Evolutionary conservation across 2,797 vertebrate species (phyloP).

Genomic region (Clarias laeviceps): DNA sequence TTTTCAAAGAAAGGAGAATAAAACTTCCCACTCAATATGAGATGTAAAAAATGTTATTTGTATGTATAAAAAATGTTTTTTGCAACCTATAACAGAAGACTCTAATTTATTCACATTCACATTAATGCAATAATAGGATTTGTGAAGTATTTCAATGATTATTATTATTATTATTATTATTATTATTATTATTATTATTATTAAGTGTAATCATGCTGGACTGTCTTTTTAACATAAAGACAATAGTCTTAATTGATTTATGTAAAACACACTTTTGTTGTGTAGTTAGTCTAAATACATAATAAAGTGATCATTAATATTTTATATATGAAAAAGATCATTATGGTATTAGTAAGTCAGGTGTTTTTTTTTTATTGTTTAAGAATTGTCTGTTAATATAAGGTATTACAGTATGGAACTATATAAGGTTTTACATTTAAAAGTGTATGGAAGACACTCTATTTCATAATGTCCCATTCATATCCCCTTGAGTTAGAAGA

Average conservation of each 20-base stretch:
- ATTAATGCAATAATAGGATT: not conserved
- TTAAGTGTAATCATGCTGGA: not conserved
- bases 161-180: not conserved
- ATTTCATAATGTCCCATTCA: not conserved
- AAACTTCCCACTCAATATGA: not conserved
- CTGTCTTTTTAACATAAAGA: not conserved
- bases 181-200: not conserved
- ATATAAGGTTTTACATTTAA: constrained; percentile 8
- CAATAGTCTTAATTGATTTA: not conserved
- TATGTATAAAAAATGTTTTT: not conserved
- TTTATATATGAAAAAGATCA: not conserved
- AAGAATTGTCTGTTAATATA: not conserved
- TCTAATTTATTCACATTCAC: not conserved
- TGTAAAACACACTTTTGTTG: not conserved
- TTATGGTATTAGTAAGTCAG: not conserved
- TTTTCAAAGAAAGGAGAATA: not conserved
- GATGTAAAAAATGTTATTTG: not conserved
- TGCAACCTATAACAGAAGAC: not conserved
- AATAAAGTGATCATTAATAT: not conserved
- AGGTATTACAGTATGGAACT: not conserved
- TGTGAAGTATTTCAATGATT: not conserved
- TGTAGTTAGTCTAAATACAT: not conserved
- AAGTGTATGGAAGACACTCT: not conserved
- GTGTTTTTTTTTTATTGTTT: not conserved
- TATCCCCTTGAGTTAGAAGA: not conserved